These are phyloP conservation scores for Cladorhizidae sp. DNA, from an alignment of 37 sponge, comb jelly and placozoan species.

Conservation along the genomic window DNA sequence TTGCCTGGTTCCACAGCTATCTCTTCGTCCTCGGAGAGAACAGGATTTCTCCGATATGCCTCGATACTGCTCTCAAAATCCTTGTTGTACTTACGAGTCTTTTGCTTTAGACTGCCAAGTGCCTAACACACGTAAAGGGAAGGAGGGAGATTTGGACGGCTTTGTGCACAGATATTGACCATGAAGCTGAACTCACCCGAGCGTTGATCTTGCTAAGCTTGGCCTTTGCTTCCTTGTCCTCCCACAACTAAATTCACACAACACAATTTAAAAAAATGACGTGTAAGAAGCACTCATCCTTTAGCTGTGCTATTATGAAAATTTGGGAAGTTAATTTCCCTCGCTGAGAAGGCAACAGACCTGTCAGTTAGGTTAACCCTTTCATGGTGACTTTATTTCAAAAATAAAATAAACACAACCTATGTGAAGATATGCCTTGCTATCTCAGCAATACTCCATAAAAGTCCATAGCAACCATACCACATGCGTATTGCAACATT, in stretches of 20 bases:
- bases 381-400: too few relatives aligned
- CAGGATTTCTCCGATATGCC: conserved; percentile 75
- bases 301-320: too few relatives aligned
- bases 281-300: neutral
- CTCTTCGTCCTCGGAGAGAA: conserved; percentile 69
- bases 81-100: conserved; percentile 92
- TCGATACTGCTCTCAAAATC: conserved; percentile 79
- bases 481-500: too few relatives aligned
- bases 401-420: too few relatives aligned
- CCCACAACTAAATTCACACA: conserved; percentile 72
- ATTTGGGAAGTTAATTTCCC: too few relatives aligned
- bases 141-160: neutral
- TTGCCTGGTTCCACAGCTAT: conserved; percentile 42
- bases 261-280: neutral
- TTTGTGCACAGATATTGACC: neutral
- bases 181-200: conserved; percentile 47
- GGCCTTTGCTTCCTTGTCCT: conserved; percentile 80
- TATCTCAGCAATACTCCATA: too few relatives aligned
- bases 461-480: too few relatives aligned
- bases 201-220: conserved; percentile 92
- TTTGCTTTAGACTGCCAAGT: conserved; percentile 83
- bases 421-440: too few relatives aligned
- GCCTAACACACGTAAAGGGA: conserved; percentile 52
- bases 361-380: too few relatives aligned
- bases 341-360: too few relatives aligned